A percentile compares a stretch with the other conserved stretches of the same genome.
These are phyloP conservation scores for Nyctibius bracteatus DNA, from an alignment of 2,113 vertebrate genomes.

Conservation along the genomic window DNA sequence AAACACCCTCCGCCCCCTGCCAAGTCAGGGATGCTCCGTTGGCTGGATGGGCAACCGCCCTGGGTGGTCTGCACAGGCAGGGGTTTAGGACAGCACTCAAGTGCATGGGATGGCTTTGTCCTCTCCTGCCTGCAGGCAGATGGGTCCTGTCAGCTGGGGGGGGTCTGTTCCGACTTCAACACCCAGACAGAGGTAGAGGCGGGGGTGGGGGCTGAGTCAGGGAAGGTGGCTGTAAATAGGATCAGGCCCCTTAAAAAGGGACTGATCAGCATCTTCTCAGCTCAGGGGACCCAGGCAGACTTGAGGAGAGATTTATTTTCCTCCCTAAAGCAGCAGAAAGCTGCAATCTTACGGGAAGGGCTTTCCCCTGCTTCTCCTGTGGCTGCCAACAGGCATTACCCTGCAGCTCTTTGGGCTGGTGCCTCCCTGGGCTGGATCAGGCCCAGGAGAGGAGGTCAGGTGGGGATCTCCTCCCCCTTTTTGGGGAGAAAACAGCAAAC, in stretches of 20 bases:
- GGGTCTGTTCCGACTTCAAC: neutral
- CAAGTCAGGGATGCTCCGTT: neutral
- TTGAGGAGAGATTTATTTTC: neutral
- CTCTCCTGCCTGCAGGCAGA: neutral
- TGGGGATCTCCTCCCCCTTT: neutral
- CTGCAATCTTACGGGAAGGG: neutral
- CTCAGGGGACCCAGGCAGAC: neutral
- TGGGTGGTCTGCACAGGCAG: too few relatives aligned
- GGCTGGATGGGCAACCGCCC: fast-evolving
- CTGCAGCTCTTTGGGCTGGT: neutral
- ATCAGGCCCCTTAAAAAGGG: neutral
- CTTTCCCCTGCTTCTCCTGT: neutral
- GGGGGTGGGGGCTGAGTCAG: neutral
- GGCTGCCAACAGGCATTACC: neutral
- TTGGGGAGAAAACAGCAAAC: neutral
- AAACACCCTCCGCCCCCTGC: too few relatives aligned
- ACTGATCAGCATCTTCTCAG: neutral
- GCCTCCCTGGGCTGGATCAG: neutral
- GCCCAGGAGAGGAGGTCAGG: neutral
- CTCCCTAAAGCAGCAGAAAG: neutral
- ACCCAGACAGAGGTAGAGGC: neutral
- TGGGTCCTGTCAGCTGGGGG: too few relatives aligned
- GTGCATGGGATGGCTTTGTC: neutral
- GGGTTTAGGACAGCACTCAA: neutral
- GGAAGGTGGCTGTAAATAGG: neutral